These are phyloP conservation scores for Oncorhynchus nerka DNA, from an alignment of 2,113 vertebrate species.

Conservation along the genomic window DNA sequence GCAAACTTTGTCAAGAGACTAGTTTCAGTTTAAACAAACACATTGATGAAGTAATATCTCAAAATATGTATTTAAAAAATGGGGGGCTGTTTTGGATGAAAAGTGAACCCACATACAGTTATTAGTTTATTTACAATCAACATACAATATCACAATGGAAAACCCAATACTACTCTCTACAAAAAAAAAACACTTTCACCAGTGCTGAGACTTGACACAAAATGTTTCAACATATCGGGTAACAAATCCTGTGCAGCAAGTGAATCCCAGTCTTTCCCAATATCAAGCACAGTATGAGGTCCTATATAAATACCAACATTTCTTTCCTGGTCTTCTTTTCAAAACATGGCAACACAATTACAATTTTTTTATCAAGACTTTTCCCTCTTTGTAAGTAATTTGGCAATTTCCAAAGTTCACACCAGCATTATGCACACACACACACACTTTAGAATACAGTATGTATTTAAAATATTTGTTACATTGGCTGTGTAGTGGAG, in stretches of 20 bases:
- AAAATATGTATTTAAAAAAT: constrained; percentile 84
- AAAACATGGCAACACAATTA: constrained; percentile 40
- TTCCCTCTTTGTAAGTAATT: constrained; percentile 33
- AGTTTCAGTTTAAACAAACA: constrained; percentile 81
- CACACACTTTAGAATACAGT: constrained; percentile 30
- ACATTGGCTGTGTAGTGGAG: constrained; percentile 54
- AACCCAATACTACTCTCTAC: constrained; percentile 68
- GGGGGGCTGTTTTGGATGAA: constrained; percentile 77
- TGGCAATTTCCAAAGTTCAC: constrained; percentile 28
- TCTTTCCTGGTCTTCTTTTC: constrained; percentile 7
- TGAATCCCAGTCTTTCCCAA: constrained; percentile 54
- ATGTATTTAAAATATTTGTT: constrained; percentile 40
- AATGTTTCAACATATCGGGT: constrained; percentile 54
- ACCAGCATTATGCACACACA: constrained; percentile 16
- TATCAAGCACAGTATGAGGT: constrained; percentile 64
- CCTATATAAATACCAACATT: constrained; percentile 53
- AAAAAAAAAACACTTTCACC: constrained; percentile 73
- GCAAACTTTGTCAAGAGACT: constrained; percentile 77
- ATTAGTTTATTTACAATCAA: constrained; percentile 67
- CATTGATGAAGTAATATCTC: constrained; percentile 70
- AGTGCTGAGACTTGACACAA: constrained; percentile 68
- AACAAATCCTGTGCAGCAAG: constrained; percentile 38
- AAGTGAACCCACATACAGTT: constrained; percentile 68
- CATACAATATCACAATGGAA: constrained; percentile 72
- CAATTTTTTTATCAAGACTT: constrained; percentile 29